Evolutionary conservation across 2,797 vertebrate genomes (phyloP).

Genomic region (Sebastiscus tertius): DNA sequence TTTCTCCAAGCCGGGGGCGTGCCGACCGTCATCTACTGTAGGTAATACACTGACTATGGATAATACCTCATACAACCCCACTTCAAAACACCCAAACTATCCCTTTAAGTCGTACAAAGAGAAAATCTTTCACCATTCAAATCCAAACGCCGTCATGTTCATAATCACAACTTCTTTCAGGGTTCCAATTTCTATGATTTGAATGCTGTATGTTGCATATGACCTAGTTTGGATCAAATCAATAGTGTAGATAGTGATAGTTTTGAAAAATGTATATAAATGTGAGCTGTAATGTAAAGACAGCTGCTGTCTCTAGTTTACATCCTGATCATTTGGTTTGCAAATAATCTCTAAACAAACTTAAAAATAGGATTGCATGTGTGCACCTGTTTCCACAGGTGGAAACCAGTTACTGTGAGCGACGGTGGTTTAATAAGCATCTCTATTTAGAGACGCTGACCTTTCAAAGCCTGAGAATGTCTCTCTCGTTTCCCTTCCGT

Average conservation of each 20-base stretch:
- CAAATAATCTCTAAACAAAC: conserved; percentile 13
- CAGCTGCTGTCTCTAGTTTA: neutral
- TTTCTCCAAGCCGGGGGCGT: too few relatives aligned
- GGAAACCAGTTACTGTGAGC: conserved; percentile 35
- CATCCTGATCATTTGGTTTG: neutral
- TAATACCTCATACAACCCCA: fast-evolving
- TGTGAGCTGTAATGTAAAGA: neutral
- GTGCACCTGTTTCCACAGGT: conserved; percentile 57
- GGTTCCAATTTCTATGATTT: neutral
- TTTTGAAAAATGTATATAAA: neutral
- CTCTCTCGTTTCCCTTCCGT: conserved; percentile 48
- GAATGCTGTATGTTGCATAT: too few relatives aligned
- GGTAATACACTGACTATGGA: too few relatives aligned
- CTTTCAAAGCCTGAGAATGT: conserved; percentile 58
- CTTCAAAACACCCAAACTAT: too few relatives aligned
- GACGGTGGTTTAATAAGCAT: conserved; percentile 36
- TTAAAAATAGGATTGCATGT: neutral
- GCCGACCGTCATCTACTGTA: too few relatives aligned
- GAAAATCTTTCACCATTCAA: neutral
- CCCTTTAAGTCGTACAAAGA: neutral
- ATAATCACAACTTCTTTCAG: neutral
- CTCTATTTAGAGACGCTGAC: conserved; percentile 58
- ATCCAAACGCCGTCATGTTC: neutral
- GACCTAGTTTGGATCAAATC: neutral
- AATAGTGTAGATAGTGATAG: neutral